Conservation (phyloP, 2,113 vertebrate species). For the Scomber colias region DNA sequence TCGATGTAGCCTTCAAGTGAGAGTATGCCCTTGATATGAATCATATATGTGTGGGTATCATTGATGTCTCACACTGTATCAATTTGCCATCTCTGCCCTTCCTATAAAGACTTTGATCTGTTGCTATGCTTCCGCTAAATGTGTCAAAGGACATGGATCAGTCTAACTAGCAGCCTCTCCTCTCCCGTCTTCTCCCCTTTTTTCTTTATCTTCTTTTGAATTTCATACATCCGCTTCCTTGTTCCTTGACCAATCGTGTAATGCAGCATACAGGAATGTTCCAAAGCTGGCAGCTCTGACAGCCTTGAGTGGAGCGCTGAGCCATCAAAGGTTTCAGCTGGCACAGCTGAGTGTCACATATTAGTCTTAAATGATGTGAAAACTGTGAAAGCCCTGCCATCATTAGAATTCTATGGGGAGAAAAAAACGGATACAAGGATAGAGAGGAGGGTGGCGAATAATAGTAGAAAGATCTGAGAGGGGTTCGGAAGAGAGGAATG, state of each 20-base stretch:
- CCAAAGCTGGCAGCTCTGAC: conserved; percentile 74
- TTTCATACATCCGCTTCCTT: conserved; percentile 62
- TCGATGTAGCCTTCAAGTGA: conserved; percentile 28
- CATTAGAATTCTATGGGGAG: conserved; percentile 74
- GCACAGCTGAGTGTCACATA: conserved; percentile 79
- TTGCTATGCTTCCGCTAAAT: conserved; percentile 37
- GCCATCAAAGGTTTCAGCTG: conserved; percentile 79
- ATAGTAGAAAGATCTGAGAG: conserved; percentile 58
- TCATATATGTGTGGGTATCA: conserved; percentile 38
- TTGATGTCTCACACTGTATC: conserved; percentile 40
- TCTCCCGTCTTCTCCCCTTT: conserved; percentile 17
- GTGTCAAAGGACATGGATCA: conserved; percentile 63
- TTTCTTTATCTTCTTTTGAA: conserved; percentile 50
- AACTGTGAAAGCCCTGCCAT: conserved; percentile 78
- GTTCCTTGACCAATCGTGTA: conserved; percentile 75
- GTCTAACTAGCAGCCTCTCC: conserved; percentile 53
- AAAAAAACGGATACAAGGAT: conserved; percentile 50
- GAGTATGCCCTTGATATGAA: conserved; percentile 38
- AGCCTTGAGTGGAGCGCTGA: conserved; percentile 63
- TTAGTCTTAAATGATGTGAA: conserved; percentile 81
- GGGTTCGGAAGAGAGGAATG: conserved; percentile 34
- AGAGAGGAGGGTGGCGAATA: conserved; percentile 47
- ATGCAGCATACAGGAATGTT: conserved; percentile 65
- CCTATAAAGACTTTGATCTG: conserved; percentile 53
- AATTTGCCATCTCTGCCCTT: conserved; percentile 43